These are phyloP conservation scores for Amphiprion ocellaris DNA, from an alignment of 2,113 vertebrate species.

Conservation along the genomic window DNA sequence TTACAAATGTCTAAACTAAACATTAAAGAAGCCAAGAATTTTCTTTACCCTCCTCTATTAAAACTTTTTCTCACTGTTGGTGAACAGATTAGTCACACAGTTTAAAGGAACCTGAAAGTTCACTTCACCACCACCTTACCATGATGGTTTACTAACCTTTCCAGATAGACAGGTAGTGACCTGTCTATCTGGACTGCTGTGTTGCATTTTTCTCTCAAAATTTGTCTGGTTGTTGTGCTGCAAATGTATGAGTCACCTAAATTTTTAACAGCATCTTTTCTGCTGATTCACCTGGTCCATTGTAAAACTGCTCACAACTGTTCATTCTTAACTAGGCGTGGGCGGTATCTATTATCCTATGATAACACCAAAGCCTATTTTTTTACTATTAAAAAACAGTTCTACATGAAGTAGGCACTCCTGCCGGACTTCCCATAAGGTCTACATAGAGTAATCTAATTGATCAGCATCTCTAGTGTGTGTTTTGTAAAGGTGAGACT, in stretches of 20 bases:
- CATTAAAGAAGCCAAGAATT: background rate
- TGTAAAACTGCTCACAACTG: background rate
- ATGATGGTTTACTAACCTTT: background rate
- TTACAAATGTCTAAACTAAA: background rate
- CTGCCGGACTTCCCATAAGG: background rate
- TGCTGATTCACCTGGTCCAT: background rate
- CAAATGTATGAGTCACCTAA: background rate
- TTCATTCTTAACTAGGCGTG: background rate
- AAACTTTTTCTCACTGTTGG: background rate
- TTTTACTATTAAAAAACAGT: too few relatives aligned
- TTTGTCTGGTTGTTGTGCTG: background rate
- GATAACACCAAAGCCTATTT: too few relatives aligned
- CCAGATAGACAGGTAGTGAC: too few relatives aligned
- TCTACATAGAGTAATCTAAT: constrained; percentile 2
- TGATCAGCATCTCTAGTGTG: background rate
- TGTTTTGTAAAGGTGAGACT: background rate
- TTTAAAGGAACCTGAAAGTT: background rate
- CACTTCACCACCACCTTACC: background rate
- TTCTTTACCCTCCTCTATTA: background rate
- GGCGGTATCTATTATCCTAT: too few relatives aligned
- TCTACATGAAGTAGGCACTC: background rate
- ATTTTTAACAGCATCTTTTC: background rate
- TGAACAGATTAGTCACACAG: background rate
- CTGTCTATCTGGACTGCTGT: background rate
- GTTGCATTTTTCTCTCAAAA: background rate